Evolutionary conservation across 2,888 invertebrate genomes (phyloP).

Genomic region (Drosophila mulleri): DNA sequence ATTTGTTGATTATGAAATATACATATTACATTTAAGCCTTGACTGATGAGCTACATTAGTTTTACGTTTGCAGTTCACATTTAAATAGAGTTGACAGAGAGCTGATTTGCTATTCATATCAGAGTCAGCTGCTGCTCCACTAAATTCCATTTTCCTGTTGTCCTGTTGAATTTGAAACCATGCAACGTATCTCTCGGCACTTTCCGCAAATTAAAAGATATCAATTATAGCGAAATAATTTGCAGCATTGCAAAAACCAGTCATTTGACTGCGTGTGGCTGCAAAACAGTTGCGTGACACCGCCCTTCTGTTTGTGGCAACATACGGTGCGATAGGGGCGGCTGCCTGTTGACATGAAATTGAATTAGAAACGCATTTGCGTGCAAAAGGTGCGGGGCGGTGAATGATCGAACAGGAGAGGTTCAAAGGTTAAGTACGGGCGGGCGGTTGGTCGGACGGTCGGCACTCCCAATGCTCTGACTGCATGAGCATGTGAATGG

Average conservation of each 20-base stretch:
- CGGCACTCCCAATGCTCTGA: conserved; percentile 7
- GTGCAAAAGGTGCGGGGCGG: conserved; percentile 46
- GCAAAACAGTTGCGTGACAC: conserved; percentile 36
- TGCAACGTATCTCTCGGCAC: conserved; percentile 37
- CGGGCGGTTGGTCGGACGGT: neutral
- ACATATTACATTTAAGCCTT: too few species aligned
- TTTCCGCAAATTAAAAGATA: conserved; percentile 74
- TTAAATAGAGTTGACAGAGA: neutral
- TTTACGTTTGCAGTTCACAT: conserved; percentile 21
- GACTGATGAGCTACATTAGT: neutral
- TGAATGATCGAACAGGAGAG: neutral
- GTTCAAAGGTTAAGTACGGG: conserved; percentile 24
- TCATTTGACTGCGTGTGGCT: conserved; percentile 8
- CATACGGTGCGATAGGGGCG: conserved; percentile 25
- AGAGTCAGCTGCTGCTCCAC: conserved; percentile 13
- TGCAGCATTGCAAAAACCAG: conserved; percentile 52
- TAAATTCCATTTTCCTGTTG: conserved; percentile 6
- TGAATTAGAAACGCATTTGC: conserved; percentile 76
- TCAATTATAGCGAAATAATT: conserved; percentile 71
- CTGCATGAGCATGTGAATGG: conserved; percentile 22
- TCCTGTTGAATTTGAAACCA: conserved; percentile 4
- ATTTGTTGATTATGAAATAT: neutral
- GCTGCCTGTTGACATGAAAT: conserved; percentile 67
- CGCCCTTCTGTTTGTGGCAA: conserved; percentile 48
- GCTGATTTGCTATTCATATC: conserved; percentile 19